Evolutionary conservation across 2,797 vertebrate species (phyloP).

Genomic region (Enteromius unitaeniatus): DNA sequence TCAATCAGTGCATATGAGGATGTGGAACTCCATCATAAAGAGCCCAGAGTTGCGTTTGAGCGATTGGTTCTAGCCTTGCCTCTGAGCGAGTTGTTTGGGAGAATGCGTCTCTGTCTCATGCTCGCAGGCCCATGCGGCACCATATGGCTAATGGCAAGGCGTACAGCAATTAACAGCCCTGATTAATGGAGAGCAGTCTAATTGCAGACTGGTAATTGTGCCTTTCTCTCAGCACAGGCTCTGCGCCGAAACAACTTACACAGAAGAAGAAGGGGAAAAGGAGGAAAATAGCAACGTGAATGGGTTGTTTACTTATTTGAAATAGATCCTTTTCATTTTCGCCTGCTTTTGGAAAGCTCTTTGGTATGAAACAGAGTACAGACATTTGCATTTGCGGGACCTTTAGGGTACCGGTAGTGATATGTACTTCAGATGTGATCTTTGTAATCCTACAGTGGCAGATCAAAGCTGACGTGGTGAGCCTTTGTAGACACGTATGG

Average conservation of each 20-base stretch:
- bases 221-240: conserved; percentile 54
- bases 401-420: conserved; percentile 15
- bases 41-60: conserved; percentile 53
- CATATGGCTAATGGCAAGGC: conserved; percentile 97
- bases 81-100: conserved; percentile 52
- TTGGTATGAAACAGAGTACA: conserved; percentile 42
- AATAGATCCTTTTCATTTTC: conserved; percentile 36
- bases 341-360: conserved; percentile 32
- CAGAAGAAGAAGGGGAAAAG: conserved; percentile 43
- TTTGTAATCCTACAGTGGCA: conserved; percentile 26
- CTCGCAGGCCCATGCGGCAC: conserved; percentile 90
- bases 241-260: conserved; percentile 45
- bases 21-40: conserved; percentile 28
- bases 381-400: conserved; percentile 29
- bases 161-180: conserved; percentile 93
- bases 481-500: conserved; percentile 42
- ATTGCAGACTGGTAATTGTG: conserved; percentile 73
- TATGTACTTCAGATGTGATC: conserved; percentile 17
- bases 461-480: conserved; percentile 35
- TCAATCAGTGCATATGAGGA: conserved; percentile 36
- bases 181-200: conserved; percentile 97
- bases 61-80: conserved; percentile 54
- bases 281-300: neutral
- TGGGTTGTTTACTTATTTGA: conserved; percentile 50
- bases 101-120: conserved; percentile 74